phyloP scores from a whole-genome alignment of 2,113 vertebrate species.

The Dromas ardeola region DNA sequence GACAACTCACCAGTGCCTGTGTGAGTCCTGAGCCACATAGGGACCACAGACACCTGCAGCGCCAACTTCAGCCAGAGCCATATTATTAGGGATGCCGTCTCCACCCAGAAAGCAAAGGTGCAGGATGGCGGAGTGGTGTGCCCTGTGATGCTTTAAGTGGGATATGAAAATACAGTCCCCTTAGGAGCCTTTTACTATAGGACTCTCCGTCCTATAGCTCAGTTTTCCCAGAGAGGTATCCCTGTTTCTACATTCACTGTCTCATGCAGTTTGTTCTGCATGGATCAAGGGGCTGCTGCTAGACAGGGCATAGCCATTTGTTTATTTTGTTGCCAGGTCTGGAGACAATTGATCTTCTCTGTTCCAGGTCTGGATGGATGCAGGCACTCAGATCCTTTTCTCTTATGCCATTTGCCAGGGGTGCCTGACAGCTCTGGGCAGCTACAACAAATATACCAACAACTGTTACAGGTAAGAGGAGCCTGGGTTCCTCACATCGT shows the following conservation, averaged over 20 bases:
- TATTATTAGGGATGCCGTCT: not conserved
- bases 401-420: constrained; percentile 89
- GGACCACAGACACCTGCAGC: not conserved
- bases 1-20: not conserved
- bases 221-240: not conserved
- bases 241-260: not conserved
- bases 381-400: constrained; percentile 89
- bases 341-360: not conserved
- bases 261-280: not conserved
- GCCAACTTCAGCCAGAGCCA: not conserved
- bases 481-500: not conserved
- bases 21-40: fast-evolving
- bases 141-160: not conserved
- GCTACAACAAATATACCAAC: constrained; percentile 94
- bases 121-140: not conserved
- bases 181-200: not conserved
- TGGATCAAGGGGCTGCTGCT: not conserved
- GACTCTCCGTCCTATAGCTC: not conserved
- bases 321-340: not conserved
- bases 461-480: constrained; percentile 88
- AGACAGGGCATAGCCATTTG: not conserved
- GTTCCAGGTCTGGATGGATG: constrained; percentile 88
- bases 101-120: not conserved
- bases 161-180: not conserved
- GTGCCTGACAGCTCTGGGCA: constrained; percentile 88